Conservation (phyloP, 2,797 vertebrate species). For the Sebastolobus alascanus region DNA sequence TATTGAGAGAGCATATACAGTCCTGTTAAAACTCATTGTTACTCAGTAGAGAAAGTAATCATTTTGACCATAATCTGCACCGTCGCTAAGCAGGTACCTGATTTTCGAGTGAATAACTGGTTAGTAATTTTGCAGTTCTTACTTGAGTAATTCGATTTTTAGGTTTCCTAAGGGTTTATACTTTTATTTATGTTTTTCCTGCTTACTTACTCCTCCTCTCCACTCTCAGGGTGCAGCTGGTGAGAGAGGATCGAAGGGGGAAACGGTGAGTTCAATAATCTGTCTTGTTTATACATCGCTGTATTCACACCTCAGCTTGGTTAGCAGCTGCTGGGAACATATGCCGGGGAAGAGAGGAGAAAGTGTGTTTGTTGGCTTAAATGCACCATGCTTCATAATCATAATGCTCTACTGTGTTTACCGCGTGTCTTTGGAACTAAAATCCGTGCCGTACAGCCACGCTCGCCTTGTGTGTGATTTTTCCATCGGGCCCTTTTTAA, state of each 20-base stretch:
- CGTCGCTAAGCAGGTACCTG: background rate
- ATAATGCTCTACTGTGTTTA: constrained; percentile 66
- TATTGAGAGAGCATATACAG: background rate
- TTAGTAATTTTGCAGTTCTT: constrained; percentile 23
- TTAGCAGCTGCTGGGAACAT: constrained; percentile 67
- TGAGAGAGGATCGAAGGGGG: constrained; percentile 93
- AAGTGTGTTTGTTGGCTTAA: constrained; percentile 55
- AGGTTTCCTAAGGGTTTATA: constrained; percentile 15
- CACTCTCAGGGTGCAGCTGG: constrained; percentile 87
- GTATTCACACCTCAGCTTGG: constrained; percentile 43
- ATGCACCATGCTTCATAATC: constrained; percentile 62
- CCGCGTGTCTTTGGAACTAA: constrained; percentile 61
- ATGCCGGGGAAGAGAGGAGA: constrained; percentile 46
- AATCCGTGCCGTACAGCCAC: constrained; percentile 52
- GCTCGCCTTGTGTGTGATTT: constrained; percentile 67
- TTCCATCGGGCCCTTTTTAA: constrained; percentile 66
- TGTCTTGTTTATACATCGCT: constrained; percentile 62
- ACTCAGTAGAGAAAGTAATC: background rate
- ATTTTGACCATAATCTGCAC: constrained; percentile 3
- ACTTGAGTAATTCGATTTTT: constrained; percentile 9
- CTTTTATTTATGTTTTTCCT: constrained; percentile 24
- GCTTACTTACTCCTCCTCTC: constrained; percentile 16
- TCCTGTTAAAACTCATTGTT: background rate
- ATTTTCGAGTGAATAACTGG: background rate
- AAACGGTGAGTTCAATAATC: constrained; percentile 82